Base-by-base conservation (phyloP, 2,113 vertebrate species). In the Caloenas nicobarica region DNA sequence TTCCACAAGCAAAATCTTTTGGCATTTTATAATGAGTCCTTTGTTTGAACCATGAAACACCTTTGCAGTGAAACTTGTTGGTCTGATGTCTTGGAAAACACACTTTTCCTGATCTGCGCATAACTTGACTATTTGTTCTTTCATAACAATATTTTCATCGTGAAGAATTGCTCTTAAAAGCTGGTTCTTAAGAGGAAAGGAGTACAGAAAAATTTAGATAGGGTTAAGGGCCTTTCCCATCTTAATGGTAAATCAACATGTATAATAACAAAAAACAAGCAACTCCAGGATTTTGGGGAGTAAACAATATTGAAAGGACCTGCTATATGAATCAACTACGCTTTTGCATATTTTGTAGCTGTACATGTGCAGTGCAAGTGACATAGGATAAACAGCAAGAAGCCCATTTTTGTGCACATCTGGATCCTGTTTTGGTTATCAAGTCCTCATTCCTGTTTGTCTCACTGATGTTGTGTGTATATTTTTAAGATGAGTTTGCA, bases 371-470 rank as follows among this genome's bases (percentile, higher is more conserved):
- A 70, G 50, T 26, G 28, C 72, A 61, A 74, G 26, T 60, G 53
- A 71, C 33, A 53, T 0, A 48, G 69, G 11, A 86, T 8, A 76
- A 91, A 77, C 17, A 85, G 40, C 44, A 95, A 76, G 44, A 92
- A 91, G 28, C 7, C 8, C n/a, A 29, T 44, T 91, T 81, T 73
- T 85, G 36, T 77, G 50, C 44, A 89, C 54, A 88, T 95, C 78
- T 94, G 94, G 84, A 95, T 80, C 87, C 66, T 85, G 81, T 89
- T 94, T 87, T 69, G 36, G n/a, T 89, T 82, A 85, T 93, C 61
- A 61, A 80, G 8, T 40, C 21, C 54, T 93, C 64, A 73, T 85
- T 95, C 36, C 71, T 85, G 17, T 69, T 86, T 91, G 79, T 81
- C 76, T 93, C 78, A 89, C 71, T 89, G 81, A 92, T 69, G 53